Evolutionary conservation across 2,113 vertebrate species (phyloP).

Genomic region (Clarias macrocephalus): DNA sequence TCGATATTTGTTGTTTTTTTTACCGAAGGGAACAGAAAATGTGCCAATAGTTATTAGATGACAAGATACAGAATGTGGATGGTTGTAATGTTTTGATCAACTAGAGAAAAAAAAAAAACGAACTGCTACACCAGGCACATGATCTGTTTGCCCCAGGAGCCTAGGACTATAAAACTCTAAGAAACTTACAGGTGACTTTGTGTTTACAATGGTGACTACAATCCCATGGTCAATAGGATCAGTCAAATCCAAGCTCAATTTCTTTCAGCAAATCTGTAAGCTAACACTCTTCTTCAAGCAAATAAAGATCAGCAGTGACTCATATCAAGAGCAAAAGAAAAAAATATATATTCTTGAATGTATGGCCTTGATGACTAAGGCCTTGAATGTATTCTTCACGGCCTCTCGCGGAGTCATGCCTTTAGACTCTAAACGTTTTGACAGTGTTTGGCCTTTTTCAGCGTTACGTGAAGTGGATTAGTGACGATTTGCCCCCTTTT

Average conservation of each 20-base stretch:
- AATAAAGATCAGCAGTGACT: background rate
- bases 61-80: background rate
- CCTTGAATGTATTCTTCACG: background rate
- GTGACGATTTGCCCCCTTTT: constrained; percentile 1
- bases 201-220: background rate
- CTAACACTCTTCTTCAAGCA: background rate
- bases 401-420: background rate
- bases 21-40: background rate
- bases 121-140: background rate
- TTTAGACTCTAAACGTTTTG: background rate
- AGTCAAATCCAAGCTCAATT: background rate
- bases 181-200: background rate
- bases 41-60: background rate
- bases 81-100: background rate
- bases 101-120: background rate
- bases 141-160: background rate
- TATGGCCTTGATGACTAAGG: too few species aligned
- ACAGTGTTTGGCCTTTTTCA: background rate
- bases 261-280: background rate
- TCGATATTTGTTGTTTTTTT: too few species aligned
- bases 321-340: background rate
- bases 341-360: background rate
- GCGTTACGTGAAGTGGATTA: constrained; percentile 18
- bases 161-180: background rate
- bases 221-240: background rate